Conservation (phyloP, 1,140 invertebrate genomes). For the Gonatopus flavifemur region DNA sequence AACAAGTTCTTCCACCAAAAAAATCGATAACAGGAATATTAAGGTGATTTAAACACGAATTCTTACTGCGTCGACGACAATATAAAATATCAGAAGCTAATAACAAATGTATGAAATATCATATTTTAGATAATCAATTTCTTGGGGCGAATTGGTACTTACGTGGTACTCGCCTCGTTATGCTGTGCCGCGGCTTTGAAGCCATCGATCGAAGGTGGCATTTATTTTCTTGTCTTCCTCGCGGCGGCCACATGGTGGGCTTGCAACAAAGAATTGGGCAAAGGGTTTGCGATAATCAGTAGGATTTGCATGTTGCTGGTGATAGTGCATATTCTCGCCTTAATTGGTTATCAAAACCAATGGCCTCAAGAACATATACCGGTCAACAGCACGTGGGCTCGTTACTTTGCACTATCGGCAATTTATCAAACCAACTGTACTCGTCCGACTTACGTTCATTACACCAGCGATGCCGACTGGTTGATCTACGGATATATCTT, state of each 20-base stretch:
- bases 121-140: conserved; percentile 54
- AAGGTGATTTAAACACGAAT: conserved; percentile 31
- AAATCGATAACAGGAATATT: conserved; percentile 32
- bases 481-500: conserved; percentile 74
- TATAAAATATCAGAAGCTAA: too few relatives aligned
- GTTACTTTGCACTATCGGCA: conserved; percentile 71
- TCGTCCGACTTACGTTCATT: conserved; percentile 66
- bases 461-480: conserved; percentile 65
- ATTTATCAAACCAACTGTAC: conserved; percentile 62
- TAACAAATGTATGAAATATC: too few relatives aligned
- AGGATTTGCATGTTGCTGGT: conserved; percentile 74
- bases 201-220: conserved; percentile 75
- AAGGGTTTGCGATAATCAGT: conserved; percentile 73
- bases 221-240: conserved; percentile 88
- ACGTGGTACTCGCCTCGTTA: conserved; percentile 69
- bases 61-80: conserved; percentile 29
- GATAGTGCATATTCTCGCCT: conserved; percentile 71
- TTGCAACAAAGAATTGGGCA: conserved; percentile 72
- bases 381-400: conserved; percentile 69
- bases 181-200: conserved; percentile 77
- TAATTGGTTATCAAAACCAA: conserved; percentile 87
- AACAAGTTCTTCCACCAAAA: conserved; percentile 30
- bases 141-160: conserved; percentile 63
- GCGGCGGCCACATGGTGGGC: conserved; percentile 86
- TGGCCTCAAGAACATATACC: conserved; percentile 75